Percentiles rank a stretch among this genome's conserved stretches.
Evolutionary conservation across 1,140 invertebrate species (phyloP).

Genomic region (Cherax quadricarinatus): DNA sequence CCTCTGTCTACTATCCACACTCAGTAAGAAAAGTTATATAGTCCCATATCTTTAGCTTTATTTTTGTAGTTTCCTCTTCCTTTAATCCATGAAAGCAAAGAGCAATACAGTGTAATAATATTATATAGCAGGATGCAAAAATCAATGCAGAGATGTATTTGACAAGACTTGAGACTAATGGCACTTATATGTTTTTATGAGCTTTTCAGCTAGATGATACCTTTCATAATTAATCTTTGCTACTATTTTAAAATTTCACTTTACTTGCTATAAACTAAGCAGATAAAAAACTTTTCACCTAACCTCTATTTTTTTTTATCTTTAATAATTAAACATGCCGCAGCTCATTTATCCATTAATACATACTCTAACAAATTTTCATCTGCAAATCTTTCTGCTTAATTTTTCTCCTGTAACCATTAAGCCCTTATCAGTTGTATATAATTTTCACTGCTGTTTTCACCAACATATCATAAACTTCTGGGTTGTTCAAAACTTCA

Average conservation of each 20-base stretch:
- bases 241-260: background rate
- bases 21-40: too few species aligned
- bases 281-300: background rate
- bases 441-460: background rate
- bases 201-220: background rate
- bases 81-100: too few species aligned
- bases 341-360: background rate
- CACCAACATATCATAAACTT: background rate
- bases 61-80: too few species aligned
- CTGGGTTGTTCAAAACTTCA: background rate
- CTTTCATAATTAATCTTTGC: background rate
- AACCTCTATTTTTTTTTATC: background rate
- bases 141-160: background rate
- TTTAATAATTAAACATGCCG: too few species aligned
- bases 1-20: too few species aligned
- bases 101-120: too few species aligned
- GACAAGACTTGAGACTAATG: background rate
- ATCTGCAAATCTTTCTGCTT: background rate
- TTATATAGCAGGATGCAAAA: background rate
- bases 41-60: too few species aligned
- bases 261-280: background rate
- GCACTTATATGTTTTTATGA: background rate
- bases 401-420: background rate
- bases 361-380: conserved; percentile 17
- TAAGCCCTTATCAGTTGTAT: background rate